Percentiles rank a stretch among this genome's conserved stretches.
These are phyloP conservation scores for Anoura caudifer DNA, from an alignment of 2,113 vertebrate species.

Conservation along the genomic window DNA sequence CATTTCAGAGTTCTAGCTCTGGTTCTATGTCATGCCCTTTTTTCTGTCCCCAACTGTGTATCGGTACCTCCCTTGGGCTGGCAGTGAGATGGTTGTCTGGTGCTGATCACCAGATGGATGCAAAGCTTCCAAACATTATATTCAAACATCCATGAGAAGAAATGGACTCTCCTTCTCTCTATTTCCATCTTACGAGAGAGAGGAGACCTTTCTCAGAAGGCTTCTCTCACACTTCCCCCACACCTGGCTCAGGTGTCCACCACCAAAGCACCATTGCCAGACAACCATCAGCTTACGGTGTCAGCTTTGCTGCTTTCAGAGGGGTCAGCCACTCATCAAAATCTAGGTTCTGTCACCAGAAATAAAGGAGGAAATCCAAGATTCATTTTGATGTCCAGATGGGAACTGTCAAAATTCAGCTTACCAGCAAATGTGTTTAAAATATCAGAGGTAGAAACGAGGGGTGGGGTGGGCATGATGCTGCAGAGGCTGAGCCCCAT, in stretches of 20 bases:
- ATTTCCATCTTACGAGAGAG: background rate
- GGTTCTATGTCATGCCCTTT: background rate
- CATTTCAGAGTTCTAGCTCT: background rate
- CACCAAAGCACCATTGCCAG: background rate
- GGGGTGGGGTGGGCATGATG: background rate
- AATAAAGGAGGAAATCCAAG: background rate
- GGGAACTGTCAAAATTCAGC: background rate
- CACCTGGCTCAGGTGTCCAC: background rate
- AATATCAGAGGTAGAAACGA: background rate
- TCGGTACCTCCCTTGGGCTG: background rate
- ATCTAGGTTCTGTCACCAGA: background rate
- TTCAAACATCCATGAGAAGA: background rate
- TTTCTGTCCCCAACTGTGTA: background rate
- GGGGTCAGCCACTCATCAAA: background rate
- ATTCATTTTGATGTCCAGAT: background rate
- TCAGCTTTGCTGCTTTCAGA: background rate
- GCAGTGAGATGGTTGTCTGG: background rate
- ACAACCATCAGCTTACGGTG: background rate
- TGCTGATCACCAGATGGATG: rapidly evolving
- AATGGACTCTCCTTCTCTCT: background rate
- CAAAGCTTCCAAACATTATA: background rate
- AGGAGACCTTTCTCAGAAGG: background rate
- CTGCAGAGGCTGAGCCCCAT: no score
- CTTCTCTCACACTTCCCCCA: background rate
- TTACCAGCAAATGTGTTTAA: background rate